Evolutionary conservation across 1,140 invertebrate genomes (phyloP).

Genomic region (Tetranychus urticae): DNA sequence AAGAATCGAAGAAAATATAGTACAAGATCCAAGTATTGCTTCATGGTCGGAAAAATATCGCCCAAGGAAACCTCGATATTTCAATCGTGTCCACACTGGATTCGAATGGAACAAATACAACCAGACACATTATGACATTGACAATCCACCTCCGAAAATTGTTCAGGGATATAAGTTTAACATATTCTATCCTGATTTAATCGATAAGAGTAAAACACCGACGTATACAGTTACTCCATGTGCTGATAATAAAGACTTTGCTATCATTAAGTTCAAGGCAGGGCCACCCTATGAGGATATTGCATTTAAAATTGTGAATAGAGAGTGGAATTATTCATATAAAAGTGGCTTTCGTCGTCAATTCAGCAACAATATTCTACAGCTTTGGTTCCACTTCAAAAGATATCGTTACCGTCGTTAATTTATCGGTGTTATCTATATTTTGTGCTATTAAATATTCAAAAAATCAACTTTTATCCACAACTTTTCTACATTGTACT

Average conservation of each 20-base stretch:
- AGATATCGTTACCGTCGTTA: constrained; percentile 60
- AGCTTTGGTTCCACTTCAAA: constrained; percentile 98
- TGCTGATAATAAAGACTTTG: constrained; percentile 79
- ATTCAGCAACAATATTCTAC: constrained; percentile 98
- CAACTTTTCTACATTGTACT: too few relatives aligned
- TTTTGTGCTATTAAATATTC: too few relatives aligned
- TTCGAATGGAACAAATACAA: constrained; percentile 99
- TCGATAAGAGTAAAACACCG: constrained; percentile 79
- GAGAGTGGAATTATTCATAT: constrained; percentile 98
- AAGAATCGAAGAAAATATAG: constrained; percentile 58
- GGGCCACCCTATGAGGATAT: constrained; percentile 99
- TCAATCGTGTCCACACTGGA: constrained; percentile 62
- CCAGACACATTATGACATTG: constrained; percentile 99
- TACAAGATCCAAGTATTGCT: constrained; percentile 25
- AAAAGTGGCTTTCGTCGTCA: constrained; percentile 93
- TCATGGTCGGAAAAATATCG: constrained; percentile 95
- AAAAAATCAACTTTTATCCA: too few relatives aligned
- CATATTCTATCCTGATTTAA: constrained; percentile 98
- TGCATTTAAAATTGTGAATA: constrained; percentile 95
- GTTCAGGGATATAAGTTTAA: constrained; percentile 99
- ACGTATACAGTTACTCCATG: constrained; percentile 79
- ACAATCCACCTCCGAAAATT: constrained; percentile 98
- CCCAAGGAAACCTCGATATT: constrained; percentile 87
- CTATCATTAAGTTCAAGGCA: constrained; percentile 74
- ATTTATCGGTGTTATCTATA: too few relatives aligned